phyloP scores from a whole-genome alignment of 2,797 vertebrate species.

The Tenualosa ilisha region DNA sequence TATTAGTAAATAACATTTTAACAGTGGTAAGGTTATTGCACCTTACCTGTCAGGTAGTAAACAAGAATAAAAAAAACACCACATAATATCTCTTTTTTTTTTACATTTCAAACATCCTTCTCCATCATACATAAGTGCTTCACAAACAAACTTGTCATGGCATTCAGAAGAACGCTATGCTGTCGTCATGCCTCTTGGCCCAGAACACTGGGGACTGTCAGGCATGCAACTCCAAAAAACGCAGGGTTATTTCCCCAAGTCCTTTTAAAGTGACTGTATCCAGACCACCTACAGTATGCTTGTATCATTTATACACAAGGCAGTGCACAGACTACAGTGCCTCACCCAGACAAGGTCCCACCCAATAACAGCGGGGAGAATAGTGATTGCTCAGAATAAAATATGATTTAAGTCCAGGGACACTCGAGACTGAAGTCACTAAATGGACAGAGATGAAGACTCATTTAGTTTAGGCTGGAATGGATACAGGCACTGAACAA shows the following conservation, averaged over 20 bases:
- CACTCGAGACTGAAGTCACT: neutral
- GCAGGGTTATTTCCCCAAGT: neutral
- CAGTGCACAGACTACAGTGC: neutral
- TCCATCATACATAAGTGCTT: neutral
- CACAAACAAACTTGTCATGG: neutral
- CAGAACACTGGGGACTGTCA: neutral
- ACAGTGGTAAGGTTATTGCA: neutral
- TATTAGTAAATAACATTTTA: constrained; percentile 4
- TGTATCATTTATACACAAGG: neutral
- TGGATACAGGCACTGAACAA: neutral
- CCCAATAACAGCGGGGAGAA: neutral
- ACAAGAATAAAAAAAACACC: neutral
- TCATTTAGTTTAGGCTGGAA: neutral
- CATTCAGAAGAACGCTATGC: neutral
- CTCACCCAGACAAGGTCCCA: neutral
- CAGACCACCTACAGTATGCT: neutral
- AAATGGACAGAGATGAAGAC: neutral
- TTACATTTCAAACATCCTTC: neutral
- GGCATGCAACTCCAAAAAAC: neutral
- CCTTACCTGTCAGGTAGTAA: constrained; percentile 5
- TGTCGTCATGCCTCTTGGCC: neutral
- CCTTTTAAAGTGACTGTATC: neutral
- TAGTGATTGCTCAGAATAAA: neutral
- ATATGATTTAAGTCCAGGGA: neutral
- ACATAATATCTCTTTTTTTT: neutral